These are phyloP conservation scores for Pinna nobilis DNA, from an alignment of 1,140 invertebrate species.

Conservation along the genomic window DNA sequence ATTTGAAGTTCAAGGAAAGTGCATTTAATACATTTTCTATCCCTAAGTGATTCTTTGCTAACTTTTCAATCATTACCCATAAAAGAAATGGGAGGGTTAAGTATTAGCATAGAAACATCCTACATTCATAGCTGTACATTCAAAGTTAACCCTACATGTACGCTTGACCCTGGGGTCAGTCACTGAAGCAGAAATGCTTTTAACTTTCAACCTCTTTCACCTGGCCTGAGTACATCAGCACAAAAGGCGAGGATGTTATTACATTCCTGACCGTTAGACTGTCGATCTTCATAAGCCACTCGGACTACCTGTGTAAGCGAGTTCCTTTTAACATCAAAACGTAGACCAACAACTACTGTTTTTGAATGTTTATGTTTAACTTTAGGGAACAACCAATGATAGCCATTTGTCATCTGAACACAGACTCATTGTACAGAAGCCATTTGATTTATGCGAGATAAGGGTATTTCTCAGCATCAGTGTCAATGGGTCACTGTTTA, in stretches of 20 bases:
- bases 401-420: background rate
- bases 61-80: too few species aligned
- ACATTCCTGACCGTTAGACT: slow-evolving; percentile 1
- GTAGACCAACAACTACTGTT: background rate
- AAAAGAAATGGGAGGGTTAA: slow-evolving; percentile 7
- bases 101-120: slow-evolving; percentile 23
- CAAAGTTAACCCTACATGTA: slow-evolving; percentile 14
- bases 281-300: background rate
- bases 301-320: slow-evolving; percentile 3
- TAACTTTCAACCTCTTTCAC: background rate
- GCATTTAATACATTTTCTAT: too few species aligned
- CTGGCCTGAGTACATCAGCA: slow-evolving; percentile 1
- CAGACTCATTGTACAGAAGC: background rate
- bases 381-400: background rate
- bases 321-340: background rate
- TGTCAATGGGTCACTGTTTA: too few species aligned
- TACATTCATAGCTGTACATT: background rate
- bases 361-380: slow-evolving; percentile 3
- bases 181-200: slow-evolving; percentile 12
- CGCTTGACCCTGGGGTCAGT: slow-evolving; percentile 13
- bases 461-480: background rate
- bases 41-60: too few species aligned
- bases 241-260: background rate
- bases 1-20: too few species aligned
- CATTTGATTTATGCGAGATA: background rate